phyloP scores from a whole-genome alignment of 2,797 vertebrate genomes.

The Garrulus glandarius region DNA sequence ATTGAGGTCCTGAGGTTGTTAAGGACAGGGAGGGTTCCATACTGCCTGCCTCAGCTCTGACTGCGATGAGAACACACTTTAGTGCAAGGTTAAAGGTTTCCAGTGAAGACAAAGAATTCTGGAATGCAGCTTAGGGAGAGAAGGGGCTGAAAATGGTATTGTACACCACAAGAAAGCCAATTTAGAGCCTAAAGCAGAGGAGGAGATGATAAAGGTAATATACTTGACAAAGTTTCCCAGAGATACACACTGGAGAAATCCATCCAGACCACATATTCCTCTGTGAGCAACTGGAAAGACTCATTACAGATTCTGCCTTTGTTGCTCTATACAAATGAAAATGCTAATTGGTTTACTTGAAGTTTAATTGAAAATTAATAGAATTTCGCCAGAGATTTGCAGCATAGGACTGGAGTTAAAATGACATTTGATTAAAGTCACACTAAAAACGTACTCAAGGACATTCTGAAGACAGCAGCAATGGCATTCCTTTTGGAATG shows the following conservation, averaged over 20 bases:
- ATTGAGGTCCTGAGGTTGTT: not conserved
- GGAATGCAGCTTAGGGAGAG: not conserved
- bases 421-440: slow-evolving; percentile 65
- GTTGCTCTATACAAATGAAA: slow-evolving; percentile 65
- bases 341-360: slow-evolving; percentile 72
- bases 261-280: slow-evolving; percentile 58
- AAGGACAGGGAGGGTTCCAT: not conserved
- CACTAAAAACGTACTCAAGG: slow-evolving; percentile 55
- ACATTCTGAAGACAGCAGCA: slow-evolving; percentile 33
- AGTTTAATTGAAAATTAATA: slow-evolving; percentile 73
- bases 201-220: slow-evolving; percentile 44
- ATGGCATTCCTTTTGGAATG: not conserved
- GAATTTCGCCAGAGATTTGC: slow-evolving; percentile 68
- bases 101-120: not conserved
- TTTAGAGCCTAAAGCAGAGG: not conserved
- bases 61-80: not conserved
- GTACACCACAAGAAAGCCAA: not conserved
- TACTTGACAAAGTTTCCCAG: slow-evolving; percentile 12
- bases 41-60: not conserved
- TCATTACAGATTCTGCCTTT: slow-evolving; percentile 68
- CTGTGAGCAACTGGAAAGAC: slow-evolving; percentile 14
- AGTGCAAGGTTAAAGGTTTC: not conserved
- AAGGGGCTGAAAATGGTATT: not conserved
- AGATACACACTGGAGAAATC: slow-evolving; percentile 25
- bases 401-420: slow-evolving; percentile 49